phyloP scores from a whole-genome alignment of 2,888 invertebrate species.

The Dolomedes plantarius region DNA sequence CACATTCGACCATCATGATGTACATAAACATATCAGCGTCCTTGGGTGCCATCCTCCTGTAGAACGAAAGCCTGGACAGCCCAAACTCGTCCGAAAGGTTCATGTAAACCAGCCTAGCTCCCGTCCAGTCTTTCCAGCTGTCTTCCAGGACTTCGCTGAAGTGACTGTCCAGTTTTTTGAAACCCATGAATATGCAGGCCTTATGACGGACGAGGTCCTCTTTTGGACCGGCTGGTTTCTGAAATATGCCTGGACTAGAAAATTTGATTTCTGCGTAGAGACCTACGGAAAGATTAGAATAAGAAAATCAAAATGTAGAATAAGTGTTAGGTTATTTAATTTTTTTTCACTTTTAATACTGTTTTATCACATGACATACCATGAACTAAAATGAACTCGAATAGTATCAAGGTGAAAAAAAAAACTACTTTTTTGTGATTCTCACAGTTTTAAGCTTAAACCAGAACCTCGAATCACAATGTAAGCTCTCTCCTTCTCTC shows the following conservation, averaged over 20 bases:
- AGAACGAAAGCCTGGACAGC: slow-evolving; percentile 77
- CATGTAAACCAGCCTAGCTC: slow-evolving; percentile 78
- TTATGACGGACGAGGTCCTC: slow-evolving; percentile 19
- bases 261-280: slow-evolving; percentile 65
- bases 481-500: too few species aligned
- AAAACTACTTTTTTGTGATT: too few species aligned
- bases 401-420: too few species aligned
- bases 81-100: slow-evolving; percentile 78
- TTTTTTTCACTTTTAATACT: too few species aligned
- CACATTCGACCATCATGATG: slow-evolving; percentile 77
- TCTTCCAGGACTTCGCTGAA: slow-evolving; percentile 76
- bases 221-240: slow-evolving; percentile 18
- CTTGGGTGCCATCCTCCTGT: slow-evolving; percentile 76
- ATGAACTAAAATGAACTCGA: too few species aligned
- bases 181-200: slow-evolving; percentile 75
- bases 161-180: slow-evolving; percentile 77
- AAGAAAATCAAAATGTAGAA: too few species aligned
- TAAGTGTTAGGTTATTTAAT: too few species aligned
- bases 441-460: too few species aligned
- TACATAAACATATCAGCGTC: slow-evolving; percentile 78
- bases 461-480: too few species aligned
- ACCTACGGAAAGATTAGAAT: slow-evolving; percentile 36
- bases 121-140: slow-evolving; percentile 79
- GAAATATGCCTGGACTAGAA: slow-evolving; percentile 25
- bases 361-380: too few species aligned